Evolutionary conservation across 1,140 invertebrate genomes (phyloP), one percentile per base, ranked within the genome.

Genomic region (Scaptomyza graminum): DNA sequence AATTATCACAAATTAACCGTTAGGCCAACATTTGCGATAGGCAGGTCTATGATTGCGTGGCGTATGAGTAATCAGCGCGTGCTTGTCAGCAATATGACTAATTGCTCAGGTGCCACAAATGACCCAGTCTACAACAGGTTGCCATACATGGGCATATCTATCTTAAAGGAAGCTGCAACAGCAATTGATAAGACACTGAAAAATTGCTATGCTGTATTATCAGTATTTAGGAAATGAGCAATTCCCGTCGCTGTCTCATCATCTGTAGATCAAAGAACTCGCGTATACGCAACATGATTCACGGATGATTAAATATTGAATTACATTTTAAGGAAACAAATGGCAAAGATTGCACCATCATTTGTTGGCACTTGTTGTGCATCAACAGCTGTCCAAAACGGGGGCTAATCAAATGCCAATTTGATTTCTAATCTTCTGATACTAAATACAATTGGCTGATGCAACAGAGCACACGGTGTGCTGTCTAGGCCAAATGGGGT

Each of bases 61-160:
- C 83, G 76, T 79, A 83, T 87, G 82, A 87, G 67, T 87, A 87
- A 87, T 74, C 56, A n/a, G 11, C 59, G 68, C 43, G 28, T 61
- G 47, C 55, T 49, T 44, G 13, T 59, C 54, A 37, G 43, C 66
- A 52, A 65, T 34, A 65, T 50, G 67, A 60, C 67, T 72, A 65
- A 65, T 43, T 54, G 12, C 44, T 34, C 3, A 18, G 31, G 39
- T n/a, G 28, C 5, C 31, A 9, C 22, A 47, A 2, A 1, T 28
- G 22, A 0, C 15, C 6, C 31, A 65, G 37, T 39, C 37, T 39
- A 25, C 16, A 50, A 25, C 22, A 22, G 47, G 16, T 16, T 22
- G 43, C 63, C 63, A 59, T 66, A 66, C 57, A 69, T 41, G 59
- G 66, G 5, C 41, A 54, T 46, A 18, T 8, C n/a, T 25, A 41